Base-by-base conservation (phyloP, 2,113 vertebrate genomes). In the Capricornis sumatraensis region DNA sequence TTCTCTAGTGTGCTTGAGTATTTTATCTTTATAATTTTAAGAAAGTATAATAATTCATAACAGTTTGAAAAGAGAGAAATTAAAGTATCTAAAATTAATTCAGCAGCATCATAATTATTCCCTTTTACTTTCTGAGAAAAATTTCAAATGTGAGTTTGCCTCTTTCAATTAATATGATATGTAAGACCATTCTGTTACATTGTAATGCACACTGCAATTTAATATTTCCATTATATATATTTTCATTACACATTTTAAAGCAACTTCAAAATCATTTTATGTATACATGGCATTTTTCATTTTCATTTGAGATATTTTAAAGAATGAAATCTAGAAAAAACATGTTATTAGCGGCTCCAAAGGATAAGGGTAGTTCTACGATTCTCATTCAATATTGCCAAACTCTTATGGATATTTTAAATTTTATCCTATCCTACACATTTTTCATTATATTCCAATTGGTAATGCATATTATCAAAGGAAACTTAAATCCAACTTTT, bases 241-340 rank as follows among this genome's bases (percentile, higher is more conserved):
- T 84, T n/a, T n/a, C 6, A 15, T 6, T 55, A 47, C 3, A 33
- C 10, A 27, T 62, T 81, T 76, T 74, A 81, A 71, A 88, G 5
- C 16, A 40, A 53, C 19, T 40, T 76, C 11, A 53, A 78, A 43
- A 28, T 25, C 67, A 30, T 53, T 87, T 57, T 91, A 28, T n/a
- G 8, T 47, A 53, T 23, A 11, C 16, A 43, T 2, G 10, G 28
- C 2, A 0, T 43, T 8, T 45, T 16, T 1, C 6, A 4, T 5
- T 28, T 94, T 33, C 27, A 50, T 58, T 25, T 58, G 25, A 25
- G 16, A 71, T 43, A 60, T 45, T 53, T 82, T 52, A n/a, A 40
- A 67, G 17, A 57, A 58, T 43, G 40, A 87, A 81, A 82, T 23
- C 21, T 17, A 6, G 33, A 57, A 17, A 47, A 67, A 25, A n/a